Percentiles rank a stretch among this genome's conserved stretches.
Evolutionary conservation across 2,113 vertebrate species (phyloP).

Genomic region (Archocentrus centrarchus): DNA sequence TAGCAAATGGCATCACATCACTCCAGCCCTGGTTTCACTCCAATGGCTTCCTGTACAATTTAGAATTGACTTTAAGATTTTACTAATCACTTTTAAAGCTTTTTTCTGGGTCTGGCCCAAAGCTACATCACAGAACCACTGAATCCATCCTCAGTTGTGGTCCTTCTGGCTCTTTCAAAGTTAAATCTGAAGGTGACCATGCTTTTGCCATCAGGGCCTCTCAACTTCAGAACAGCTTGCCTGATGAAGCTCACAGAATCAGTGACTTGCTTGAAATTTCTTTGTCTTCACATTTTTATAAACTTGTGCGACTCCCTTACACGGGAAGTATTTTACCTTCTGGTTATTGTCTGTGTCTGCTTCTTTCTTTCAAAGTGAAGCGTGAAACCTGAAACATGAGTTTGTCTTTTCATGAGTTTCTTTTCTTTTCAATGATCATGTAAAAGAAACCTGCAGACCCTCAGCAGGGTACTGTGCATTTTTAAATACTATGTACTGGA

Average conservation of each 20-base stretch:
- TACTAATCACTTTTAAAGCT: neutral
- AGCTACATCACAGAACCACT: neutral
- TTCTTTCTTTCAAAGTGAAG: neutral
- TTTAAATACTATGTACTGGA: neutral
- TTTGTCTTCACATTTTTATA: neutral
- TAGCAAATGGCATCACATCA: neutral
- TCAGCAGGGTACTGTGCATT: neutral
- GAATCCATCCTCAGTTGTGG: neutral
- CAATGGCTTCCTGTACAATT: accelerated
- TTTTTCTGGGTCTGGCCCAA: neutral
- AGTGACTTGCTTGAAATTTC: neutral
- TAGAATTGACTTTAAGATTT: neutral
- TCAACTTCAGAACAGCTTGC: neutral
- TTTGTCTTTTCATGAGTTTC: neutral
- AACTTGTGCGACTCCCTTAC: neutral
- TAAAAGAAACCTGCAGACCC: neutral
- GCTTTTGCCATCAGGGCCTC: no score
- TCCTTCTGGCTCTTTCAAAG: neutral
- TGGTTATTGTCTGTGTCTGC: neutral
- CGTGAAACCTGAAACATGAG: neutral
- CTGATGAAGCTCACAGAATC: neutral
- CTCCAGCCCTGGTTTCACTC: neutral
- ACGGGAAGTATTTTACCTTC: neutral
- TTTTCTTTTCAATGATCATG: neutral
- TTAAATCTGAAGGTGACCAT: neutral